Base-by-base conservation (phyloP, 1,140 invertebrate genomes). In the Portunus trituberculatus region DNA sequence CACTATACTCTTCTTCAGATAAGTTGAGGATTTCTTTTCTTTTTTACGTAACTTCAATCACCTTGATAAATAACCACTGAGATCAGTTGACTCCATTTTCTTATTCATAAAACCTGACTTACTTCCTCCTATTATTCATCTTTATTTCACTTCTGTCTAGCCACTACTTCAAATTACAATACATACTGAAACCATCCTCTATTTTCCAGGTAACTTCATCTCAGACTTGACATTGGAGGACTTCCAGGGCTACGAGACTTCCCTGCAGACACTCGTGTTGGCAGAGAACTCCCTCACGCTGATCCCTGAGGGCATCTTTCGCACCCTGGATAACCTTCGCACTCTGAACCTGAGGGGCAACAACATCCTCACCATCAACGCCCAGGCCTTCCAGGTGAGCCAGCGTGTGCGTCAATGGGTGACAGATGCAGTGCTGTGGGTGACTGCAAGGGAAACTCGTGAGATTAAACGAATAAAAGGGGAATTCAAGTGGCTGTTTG, bases 181-280 rank as follows among this genome's bases (percentile, higher is more conserved):
- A 39, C 20, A 91, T 20, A 14, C 52, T 32, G 3, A 84, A n/a
- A 28, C 7, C 14, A 32, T 39, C 10, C 3, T 87, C 29, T 87
- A 4, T 10, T 92, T 16, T 67, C 0, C 95, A 96, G 96, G 94
- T 59, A 96, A 96, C 93, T 93, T 89, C 31, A 96, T 96, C 90
- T 96, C 96, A 16, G 96, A 95, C 88, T 31, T 96, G 28, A 92
- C 87, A 12, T 45, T 92, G 46, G 96, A 96, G 83, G 96, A 96
- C 52, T 93, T 99, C 99, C 99, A 99, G 97, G 99, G 99, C 97
- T 99, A 99, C 95, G 99, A 99, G 96, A 98, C 98, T 7, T 99
- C 99, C 97, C 97, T 99, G 91, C 98, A 98, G 96, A 96, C 88
- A 98, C 98, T 31, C 98, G 98, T 87, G 98, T 98, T 96, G 97